phyloP scores from a whole-genome alignment of 2,888 invertebrate genomes.

The Diplolepis rosae region DNA sequence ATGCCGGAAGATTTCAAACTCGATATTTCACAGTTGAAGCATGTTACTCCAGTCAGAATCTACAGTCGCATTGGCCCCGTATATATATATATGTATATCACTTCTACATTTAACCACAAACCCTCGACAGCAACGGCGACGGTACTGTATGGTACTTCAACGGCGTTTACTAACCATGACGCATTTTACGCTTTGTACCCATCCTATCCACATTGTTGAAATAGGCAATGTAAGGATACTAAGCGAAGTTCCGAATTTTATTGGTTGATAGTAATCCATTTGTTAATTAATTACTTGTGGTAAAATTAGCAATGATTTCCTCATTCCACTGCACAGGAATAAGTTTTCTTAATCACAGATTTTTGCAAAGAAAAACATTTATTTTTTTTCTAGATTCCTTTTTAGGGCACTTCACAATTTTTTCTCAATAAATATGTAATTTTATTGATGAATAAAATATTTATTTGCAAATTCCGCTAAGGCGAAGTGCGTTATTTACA shows the following conservation, averaged over 20 bases:
- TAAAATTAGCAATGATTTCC: no score
- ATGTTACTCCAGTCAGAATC: slow-evolving; percentile 54
- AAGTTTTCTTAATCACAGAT: no score
- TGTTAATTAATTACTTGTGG: no score
- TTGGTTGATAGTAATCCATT: slow-evolving; percentile 4
- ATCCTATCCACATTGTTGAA: slow-evolving; percentile 47
- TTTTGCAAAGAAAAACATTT: no score
- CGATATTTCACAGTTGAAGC: slow-evolving; percentile 55
- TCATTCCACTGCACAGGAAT: no score
- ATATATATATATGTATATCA: no score
- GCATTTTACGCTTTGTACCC: slow-evolving; percentile 55
- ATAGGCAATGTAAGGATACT: slow-evolving; percentile 2
- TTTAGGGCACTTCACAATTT: no score
- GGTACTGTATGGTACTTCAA: slow-evolving; percentile 36
- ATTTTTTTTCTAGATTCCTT: no score
- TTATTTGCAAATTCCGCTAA: no score
- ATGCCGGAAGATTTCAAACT: slow-evolving; percentile 42
- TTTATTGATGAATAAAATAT: no score
- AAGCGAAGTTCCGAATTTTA: slow-evolving; percentile 31
- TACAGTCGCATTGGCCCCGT: slow-evolving; percentile 52
- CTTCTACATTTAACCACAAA: slow-evolving; percentile 70
- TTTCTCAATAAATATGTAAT: no score
- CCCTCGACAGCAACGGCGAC: slow-evolving; percentile 62
- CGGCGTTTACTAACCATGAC: slow-evolving; percentile 57
- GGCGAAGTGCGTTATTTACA: no score